Evolutionary conservation across 2,888 invertebrate species (phyloP), one percentile per base, ranked within the genome.

Genomic region (Odontocolon sp.): DNA sequence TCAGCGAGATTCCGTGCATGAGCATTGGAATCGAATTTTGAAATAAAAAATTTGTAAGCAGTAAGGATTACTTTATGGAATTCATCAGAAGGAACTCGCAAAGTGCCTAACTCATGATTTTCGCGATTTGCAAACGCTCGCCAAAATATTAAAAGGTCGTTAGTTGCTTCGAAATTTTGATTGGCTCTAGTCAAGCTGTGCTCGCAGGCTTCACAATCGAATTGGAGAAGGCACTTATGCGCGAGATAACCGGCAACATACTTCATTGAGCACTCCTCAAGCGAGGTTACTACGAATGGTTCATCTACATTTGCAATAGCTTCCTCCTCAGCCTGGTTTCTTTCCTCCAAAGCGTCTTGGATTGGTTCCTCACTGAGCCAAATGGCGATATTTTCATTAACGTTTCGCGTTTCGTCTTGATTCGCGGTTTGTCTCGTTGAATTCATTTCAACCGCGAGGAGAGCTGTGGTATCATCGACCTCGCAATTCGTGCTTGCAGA

Each of bases 81-180:
- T 6, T 57, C 40, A 2, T 59, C 64, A 0, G 64, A 31, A 0
- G 72, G 72, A 23, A 66, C 72, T 47, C 40, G 47, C 38, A 72
- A 50, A 18, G 33, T 23, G 18, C 63, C 56, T 5, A 71, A 33
- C 4, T 71, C 70, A 1, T 56, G 26, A 28, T 36, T 56, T n/a
- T 33, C 54, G 23, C 4, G 2, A 4, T 33, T 63, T 45, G 42
- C 45, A 8, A 36, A 70, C 0, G 63, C 52, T 33, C 21, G 36
- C 56, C 28, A 64, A 64, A 57, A 72, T n/a, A 72, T 72, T 1
- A 64, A n/a, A 1, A 72, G 16, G 40, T 72, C 72, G n/a, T 57
- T 72, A 6, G 21, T 21, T 21, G 18, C 9, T n/a, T 45, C 45
- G 16, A 45, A 45, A 21, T 18, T 5, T 45, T 45, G 45, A 9